These are phyloP conservation scores for Papilio aristodemus DNA, from an alignment of 1,140 invertebrate species.

Conservation along the genomic window DNA sequence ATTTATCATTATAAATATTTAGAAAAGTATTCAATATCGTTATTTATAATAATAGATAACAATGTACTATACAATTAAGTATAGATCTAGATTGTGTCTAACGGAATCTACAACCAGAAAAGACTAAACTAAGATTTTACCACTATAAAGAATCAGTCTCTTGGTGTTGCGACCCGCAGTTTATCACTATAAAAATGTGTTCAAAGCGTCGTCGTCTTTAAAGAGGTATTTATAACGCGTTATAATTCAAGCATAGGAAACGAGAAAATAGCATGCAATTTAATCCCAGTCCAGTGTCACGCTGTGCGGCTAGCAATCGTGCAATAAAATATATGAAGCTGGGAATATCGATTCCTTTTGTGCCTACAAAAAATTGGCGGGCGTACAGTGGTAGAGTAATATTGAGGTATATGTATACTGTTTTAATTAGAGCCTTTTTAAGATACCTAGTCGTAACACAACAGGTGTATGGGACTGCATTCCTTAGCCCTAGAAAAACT, in stretches of 20 bases:
- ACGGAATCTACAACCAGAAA: no score
- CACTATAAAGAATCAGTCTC: no score
- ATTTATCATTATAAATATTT: no score
- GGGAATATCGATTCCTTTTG: neutral
- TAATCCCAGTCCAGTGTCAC: neutral
- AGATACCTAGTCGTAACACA: conserved; percentile 38
- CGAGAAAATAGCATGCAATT: neutral
- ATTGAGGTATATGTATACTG: conserved; percentile 38
- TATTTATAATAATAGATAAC: no score
- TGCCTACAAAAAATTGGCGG: neutral
- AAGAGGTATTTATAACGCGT: no score
- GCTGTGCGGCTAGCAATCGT: conserved; percentile 3
- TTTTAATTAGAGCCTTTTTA: conserved; percentile 35
- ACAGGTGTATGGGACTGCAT: conserved; percentile 69
- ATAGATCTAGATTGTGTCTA: no score
- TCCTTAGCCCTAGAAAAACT: conserved; percentile 68
- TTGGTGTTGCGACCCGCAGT: no score
- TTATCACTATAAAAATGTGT: no score
- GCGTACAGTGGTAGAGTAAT: conserved; percentile 27
- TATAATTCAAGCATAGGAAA: neutral
- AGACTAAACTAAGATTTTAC: no score
- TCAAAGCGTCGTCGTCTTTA: no score
- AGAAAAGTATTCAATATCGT: no score
- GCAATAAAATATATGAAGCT: neutral
- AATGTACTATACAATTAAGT: no score